Evolutionary conservation across 1,140 invertebrate species (phyloP), one percentile per base, ranked within the genome.

Genomic region (Brachionus plicatilis): DNA sequence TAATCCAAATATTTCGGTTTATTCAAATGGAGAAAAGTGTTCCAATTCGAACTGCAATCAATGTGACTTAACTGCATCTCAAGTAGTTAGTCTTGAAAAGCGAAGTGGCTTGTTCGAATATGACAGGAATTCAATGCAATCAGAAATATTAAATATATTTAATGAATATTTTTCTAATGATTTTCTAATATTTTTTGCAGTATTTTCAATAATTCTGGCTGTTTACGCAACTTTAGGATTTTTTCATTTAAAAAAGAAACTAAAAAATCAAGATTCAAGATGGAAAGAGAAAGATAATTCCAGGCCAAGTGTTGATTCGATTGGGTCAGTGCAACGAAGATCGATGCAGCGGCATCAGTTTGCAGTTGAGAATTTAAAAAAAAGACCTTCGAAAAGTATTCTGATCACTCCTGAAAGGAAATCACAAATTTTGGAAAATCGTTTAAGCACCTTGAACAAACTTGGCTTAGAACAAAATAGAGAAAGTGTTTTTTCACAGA

Each of bases 381-480:
- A 76, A 47, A 76, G 72, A 76, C 72, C 72, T 50, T 76, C 72
- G 3, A 76, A 76, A 50, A 50, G 72, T 24, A 76, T 76, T 27
- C 14, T 76, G 3, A 50, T 76, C 3, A 76, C 72, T 27, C 72
- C 72, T 20, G 72, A 76, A 41, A 47, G 72, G 29, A 76, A 76
- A 20, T 76, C 72, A 24, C 37, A 37, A 70, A 33, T 37, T 27
- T 27, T 76, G 27, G 27, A 76, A 24, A 43, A 43, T 41, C 70
- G 37, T 5, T n/a, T 75, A 5, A 76, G 43, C n/a, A 20, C 11
- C 6, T 7, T 20, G 17, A 72, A 72, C 1, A 37, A 20, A 72
- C 7, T 43, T n/a, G 17, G n/a, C 17, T 43, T 72, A 6, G 41
- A 43, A 33, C 33, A n/a, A 2, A 72, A 43, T 72, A 72, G 68